These are phyloP conservation scores for Liodrosophila aerea DNA, from an alignment of 2,888 invertebrate species.

Conservation along the genomic window DNA sequence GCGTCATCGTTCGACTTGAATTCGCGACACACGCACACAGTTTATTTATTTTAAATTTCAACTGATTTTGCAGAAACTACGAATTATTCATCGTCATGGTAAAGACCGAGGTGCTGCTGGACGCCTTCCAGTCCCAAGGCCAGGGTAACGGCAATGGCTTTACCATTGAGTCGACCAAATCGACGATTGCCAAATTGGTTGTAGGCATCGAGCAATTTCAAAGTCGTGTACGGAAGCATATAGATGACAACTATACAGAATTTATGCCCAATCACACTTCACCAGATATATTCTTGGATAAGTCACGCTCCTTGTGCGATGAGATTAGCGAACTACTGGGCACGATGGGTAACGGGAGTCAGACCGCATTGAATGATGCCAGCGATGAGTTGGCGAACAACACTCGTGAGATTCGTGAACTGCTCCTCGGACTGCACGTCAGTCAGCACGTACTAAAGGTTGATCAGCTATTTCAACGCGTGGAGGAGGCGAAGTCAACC, in stretches of 20 bases:
- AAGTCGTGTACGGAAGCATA: slow-evolving; percentile 78
- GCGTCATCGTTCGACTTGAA: neutral
- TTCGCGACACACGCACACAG: neutral
- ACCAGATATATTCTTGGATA: slow-evolving; percentile 78
- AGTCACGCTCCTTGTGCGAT: slow-evolving; percentile 70
- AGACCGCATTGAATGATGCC: slow-evolving; percentile 85
- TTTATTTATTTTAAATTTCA: slow-evolving; percentile 1
- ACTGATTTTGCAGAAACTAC: neutral
- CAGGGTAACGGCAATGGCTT: slow-evolving; percentile 21
- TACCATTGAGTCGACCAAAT: slow-evolving; percentile 73
- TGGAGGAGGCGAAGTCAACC: slow-evolving; percentile 78
- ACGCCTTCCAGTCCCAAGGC: slow-evolving; percentile 34
- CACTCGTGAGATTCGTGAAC: slow-evolving; percentile 84
- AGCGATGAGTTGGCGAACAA: slow-evolving; percentile 85
- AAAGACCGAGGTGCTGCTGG: slow-evolving; percentile 28
- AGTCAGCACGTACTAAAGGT: slow-evolving; percentile 82
- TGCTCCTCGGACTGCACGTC: slow-evolving; percentile 84
- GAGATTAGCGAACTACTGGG: slow-evolving; percentile 77
- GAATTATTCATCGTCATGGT: slow-evolving; percentile 22
- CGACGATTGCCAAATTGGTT: slow-evolving; percentile 74
- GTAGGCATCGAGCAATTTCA: slow-evolving; percentile 79
- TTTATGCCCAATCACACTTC: slow-evolving; percentile 80
- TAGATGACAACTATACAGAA: slow-evolving; percentile 81
- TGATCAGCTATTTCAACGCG: slow-evolving; percentile 82
- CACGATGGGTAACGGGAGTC: slow-evolving; percentile 85